Evolutionary conservation across 2,113 vertebrate genomes (phyloP).

Genomic region (Butorides virescens): DNA sequence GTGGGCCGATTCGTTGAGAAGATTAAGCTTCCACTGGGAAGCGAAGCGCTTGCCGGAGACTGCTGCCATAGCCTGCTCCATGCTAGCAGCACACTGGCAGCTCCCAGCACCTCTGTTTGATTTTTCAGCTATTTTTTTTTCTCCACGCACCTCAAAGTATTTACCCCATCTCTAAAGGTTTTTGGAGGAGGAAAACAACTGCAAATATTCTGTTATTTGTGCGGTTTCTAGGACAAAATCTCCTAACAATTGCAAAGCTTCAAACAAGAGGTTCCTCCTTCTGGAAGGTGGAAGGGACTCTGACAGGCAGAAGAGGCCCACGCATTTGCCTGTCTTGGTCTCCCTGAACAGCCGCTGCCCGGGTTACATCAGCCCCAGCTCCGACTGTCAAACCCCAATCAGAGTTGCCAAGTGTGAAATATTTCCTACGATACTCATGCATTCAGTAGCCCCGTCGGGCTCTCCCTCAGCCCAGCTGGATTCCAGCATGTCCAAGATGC

Average conservation of each 20-base stretch:
- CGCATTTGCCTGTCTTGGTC: background rate
- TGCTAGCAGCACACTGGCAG: background rate
- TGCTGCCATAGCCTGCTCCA: background rate
- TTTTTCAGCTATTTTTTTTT: background rate
- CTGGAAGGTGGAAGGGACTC: background rate
- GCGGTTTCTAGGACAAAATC: background rate
- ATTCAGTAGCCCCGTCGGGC: background rate
- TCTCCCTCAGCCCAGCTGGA: background rate
- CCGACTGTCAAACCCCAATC: background rate
- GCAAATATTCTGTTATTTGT: background rate
- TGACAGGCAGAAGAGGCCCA: background rate
- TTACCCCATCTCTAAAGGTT: background rate
- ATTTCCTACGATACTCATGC: background rate
- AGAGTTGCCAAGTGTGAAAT: background rate
- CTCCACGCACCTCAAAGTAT: accelerated
- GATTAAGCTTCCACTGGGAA: background rate
- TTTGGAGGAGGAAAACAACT: background rate
- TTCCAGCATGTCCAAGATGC: background rate
- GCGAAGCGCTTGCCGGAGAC: accelerated
- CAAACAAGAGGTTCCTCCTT: background rate
- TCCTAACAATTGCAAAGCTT: background rate
- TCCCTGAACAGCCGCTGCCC: background rate
- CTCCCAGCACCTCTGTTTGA: background rate
- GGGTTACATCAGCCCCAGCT: background rate
- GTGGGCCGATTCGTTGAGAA: background rate